Evolutionary conservation across 2,797 vertebrate species (phyloP).

Genomic region (Enteromius afrohamiltoni): DNA sequence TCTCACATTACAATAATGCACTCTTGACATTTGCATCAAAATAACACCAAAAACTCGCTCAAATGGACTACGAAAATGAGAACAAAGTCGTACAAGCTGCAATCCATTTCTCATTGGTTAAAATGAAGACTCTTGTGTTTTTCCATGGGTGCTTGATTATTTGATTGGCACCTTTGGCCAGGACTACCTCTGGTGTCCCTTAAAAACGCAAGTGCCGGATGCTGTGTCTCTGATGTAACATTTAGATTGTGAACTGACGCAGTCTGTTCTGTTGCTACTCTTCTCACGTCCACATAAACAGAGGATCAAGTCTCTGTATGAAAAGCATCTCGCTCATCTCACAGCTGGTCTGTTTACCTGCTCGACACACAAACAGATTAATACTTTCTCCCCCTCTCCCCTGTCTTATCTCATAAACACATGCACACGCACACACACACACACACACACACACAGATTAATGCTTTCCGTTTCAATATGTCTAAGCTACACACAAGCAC

Average conservation of each 20-base stretch:
- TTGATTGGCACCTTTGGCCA: too few species aligned
- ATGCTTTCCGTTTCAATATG: slow-evolving; percentile 44
- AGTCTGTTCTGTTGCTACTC: slow-evolving; percentile 41
- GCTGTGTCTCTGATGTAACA: slow-evolving; percentile 28
- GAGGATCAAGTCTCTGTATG: slow-evolving; percentile 36
- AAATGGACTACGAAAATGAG: background rate
- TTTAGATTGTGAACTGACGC: slow-evolving; percentile 21
- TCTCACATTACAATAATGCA: too few species aligned
- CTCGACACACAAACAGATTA: slow-evolving; percentile 42
- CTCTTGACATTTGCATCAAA: too few species aligned
- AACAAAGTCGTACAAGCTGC: background rate
- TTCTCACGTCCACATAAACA: slow-evolving; percentile 51
- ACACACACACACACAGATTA: slow-evolving; percentile 45
- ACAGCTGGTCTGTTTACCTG: slow-evolving; percentile 37
- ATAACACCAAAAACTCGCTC: too few species aligned
- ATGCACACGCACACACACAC: slow-evolving; percentile 8
- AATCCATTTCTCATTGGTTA: too few species aligned
- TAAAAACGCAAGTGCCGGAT: background rate
- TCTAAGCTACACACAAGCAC: slow-evolving; percentile 27
- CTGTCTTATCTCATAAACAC: slow-evolving; percentile 31
- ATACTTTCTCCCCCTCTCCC: slow-evolving; percentile 14
- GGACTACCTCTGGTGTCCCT: background rate
- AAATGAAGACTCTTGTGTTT: too few species aligned
- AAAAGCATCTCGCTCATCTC: slow-evolving; percentile 44
- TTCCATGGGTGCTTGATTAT: too few species aligned